phyloP scores from a whole-genome alignment of 2,888 invertebrate species.

The Sthenelais limicola region DNA sequence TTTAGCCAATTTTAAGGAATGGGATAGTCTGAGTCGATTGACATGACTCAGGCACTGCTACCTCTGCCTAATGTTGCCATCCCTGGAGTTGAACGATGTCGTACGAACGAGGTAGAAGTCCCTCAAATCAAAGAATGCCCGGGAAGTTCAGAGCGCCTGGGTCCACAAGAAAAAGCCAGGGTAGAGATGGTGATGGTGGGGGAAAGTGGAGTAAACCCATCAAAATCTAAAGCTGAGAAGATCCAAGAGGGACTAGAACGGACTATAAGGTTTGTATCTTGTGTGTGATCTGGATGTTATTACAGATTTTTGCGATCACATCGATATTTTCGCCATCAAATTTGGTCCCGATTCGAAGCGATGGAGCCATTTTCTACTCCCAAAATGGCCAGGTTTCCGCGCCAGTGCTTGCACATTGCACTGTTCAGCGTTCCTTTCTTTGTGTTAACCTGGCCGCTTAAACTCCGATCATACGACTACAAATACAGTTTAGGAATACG shows the following conservation, averaged over 20 bases:
- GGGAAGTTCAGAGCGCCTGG: conserved; percentile 37
- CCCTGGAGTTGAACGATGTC: conserved; percentile 35
- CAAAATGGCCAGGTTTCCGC: conserved; percentile 26
- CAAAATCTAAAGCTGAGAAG: conserved; percentile 33
- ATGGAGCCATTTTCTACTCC: too few species aligned
- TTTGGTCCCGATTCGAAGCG: too few species aligned
- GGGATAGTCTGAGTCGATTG: conserved; percentile 40
- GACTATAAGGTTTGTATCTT: conserved; percentile 38
- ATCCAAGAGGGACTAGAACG: conserved; percentile 42
- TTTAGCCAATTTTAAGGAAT: conserved; percentile 20
- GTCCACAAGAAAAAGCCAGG: conserved; percentile 19
- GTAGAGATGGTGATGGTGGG: conserved; percentile 35
- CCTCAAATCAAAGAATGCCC: conserved; percentile 31
- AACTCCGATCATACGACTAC: too few species aligned
- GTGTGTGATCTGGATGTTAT: neutral
- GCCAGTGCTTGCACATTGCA: too few species aligned
- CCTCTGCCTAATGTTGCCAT: conserved; percentile 40
- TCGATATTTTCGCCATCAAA: neutral
- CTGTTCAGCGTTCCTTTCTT: too few species aligned
- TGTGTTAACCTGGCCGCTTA: too few species aligned
- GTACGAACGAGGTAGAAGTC: conserved; percentile 37
- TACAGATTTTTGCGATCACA: neutral
- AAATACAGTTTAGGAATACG: too few species aligned
- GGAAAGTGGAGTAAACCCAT: conserved; percentile 27
- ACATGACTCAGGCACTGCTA: conserved; percentile 42